phyloP scores from a whole-genome alignment of 2,113 vertebrate genomes.

The Zapus hudsonius region DNA sequence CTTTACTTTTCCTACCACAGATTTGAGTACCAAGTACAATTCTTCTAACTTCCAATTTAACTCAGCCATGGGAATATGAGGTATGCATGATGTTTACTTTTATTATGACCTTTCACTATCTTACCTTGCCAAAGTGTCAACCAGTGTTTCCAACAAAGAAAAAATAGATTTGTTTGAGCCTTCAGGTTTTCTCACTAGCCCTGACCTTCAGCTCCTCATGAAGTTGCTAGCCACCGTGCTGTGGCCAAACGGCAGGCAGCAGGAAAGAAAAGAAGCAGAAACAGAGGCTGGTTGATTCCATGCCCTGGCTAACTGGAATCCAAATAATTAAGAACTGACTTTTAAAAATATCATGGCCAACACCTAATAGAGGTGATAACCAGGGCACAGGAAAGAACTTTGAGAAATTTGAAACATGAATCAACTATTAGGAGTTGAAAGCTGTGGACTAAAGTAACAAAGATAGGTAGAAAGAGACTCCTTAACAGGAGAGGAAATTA shows the following conservation, averaged over 20 bases:
- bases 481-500: constrained; percentile 21
- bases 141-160: constrained; percentile 48
- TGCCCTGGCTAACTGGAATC: constrained; percentile 64
- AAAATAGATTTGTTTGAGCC: constrained; percentile 30
- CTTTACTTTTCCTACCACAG: not conserved
- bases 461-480: not conserved
- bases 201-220: not conserved
- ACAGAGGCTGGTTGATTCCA: constrained; percentile 49
- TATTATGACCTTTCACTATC: constrained; percentile 14
- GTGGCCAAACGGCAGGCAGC: constrained; percentile 60
- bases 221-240: constrained; percentile 48
- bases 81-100: constrained; percentile 22
- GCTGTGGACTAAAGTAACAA: constrained; percentile 8
- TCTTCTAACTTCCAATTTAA: constrained; percentile 18
- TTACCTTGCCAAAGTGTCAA: constrained; percentile 51
- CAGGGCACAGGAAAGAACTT: not conserved
- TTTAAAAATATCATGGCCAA: not conserved
- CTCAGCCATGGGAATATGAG: not conserved
- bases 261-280: constrained; percentile 48
- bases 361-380: constrained; percentile 39
- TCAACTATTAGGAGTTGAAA: constrained; percentile 29
- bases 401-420: constrained; percentile 45
- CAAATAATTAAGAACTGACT: constrained; percentile 72
- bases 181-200: constrained; percentile 11
- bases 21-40: not conserved